Percentiles rank a stretch among this genome's conserved stretches.
Evolutionary conservation across 1,140 invertebrate species (phyloP).

Genomic region (Archivesica marissinica): DNA sequence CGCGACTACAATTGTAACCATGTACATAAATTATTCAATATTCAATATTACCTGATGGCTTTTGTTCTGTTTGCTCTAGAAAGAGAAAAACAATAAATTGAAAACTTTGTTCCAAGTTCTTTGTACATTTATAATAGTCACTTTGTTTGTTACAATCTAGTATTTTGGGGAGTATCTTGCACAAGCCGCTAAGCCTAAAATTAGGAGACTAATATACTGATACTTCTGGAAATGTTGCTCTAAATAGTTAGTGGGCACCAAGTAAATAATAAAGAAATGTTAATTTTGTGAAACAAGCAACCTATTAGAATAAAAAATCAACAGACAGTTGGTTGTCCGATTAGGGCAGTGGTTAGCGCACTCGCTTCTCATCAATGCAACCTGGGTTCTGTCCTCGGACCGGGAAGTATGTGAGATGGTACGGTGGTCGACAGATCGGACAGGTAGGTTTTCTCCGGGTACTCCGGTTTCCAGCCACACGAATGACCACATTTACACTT

Average conservation of each 20-base stretch:
- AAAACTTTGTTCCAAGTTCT: background rate
- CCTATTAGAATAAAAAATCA: too few species aligned
- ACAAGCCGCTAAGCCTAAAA: background rate
- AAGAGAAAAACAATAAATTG: background rate
- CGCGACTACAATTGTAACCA: background rate
- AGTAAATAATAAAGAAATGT: background rate
- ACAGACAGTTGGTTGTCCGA: too few species aligned
- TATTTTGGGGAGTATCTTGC: background rate
- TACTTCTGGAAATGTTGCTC: background rate
- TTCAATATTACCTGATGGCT: background rate
- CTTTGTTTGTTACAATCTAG: background rate
- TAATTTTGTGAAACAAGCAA: too few species aligned
- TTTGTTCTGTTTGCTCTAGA: constrained; percentile 20
- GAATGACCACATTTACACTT: too few species aligned
- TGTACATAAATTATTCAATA: background rate
- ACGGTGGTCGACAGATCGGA: too few species aligned
- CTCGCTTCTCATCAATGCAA: too few species aligned
- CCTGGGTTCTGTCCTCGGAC: too few species aligned
- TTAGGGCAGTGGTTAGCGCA: too few species aligned
- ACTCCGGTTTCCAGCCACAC: too few species aligned
- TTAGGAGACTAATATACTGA: background rate
- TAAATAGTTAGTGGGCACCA: background rate
- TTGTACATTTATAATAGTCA: background rate
- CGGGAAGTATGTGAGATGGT: too few species aligned
- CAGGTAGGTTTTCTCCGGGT: too few species aligned